A percentile compares a stretch with the other conserved stretches of the same genome.
Evolutionary conservation across 2,113 vertebrate genomes (phyloP).

Genomic region (Sinocyclocheilus anshuiensis): DNA sequence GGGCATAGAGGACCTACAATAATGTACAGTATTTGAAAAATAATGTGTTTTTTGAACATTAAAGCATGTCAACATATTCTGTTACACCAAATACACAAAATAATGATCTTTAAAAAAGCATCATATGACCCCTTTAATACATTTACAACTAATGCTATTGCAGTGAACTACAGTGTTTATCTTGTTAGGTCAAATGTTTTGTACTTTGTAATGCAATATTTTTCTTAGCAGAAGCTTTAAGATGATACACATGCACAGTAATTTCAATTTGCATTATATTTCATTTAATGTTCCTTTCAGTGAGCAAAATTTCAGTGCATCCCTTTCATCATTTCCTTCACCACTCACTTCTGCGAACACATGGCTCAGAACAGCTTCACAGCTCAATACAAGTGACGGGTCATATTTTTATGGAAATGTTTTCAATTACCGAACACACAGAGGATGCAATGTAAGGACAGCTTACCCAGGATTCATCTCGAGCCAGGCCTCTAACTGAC

Average conservation of each 20-base stretch:
- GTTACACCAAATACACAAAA: no score
- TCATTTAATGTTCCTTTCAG: background rate
- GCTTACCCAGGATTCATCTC: slow-evolving; percentile 98
- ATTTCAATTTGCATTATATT: background rate
- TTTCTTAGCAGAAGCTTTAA: background rate
- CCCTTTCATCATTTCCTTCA: background rate
- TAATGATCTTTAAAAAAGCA: no score
- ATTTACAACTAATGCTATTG: background rate
- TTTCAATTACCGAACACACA: slow-evolving; percentile 8
- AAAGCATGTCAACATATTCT: no score
- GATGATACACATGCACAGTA: background rate
- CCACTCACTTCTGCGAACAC: background rate
- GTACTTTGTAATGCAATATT: no score
- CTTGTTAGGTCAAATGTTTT: no score
- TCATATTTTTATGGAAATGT: background rate
- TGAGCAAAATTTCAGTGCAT: background rate
- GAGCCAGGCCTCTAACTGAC: slow-evolving; percentile 96
- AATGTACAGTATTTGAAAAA: no score
- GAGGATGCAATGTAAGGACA: background rate
- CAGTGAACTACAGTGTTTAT: no score
- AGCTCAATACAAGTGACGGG: background rate
- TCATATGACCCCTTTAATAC: no score
- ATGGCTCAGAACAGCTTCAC: background rate
- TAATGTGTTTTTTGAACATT: no score
- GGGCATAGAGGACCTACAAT: no score